Base-by-base conservation (phyloP, 2,888 invertebrate genomes). In the Ectobius pallidus region DNA sequence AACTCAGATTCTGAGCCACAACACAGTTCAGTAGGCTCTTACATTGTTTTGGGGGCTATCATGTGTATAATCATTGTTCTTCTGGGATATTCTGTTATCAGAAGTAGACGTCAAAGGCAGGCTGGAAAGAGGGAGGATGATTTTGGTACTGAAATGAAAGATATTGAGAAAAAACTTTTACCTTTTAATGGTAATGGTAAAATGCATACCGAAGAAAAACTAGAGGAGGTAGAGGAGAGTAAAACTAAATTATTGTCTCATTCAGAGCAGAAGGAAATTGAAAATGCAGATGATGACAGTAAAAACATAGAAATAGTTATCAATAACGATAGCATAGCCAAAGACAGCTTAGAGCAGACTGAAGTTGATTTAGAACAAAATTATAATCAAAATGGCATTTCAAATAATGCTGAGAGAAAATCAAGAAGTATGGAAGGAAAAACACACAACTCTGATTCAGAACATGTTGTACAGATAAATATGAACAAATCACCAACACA, bases 1-100 rank as follows among this genome's bases (percentile, higher is more conserved):
- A 30, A 30, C 2, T 30, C 42, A 18, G 46, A 32, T 6, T 14
- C 42, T 30, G 46, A 32, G 6, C 9, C 25, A 1, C 4, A 39
- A 3, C 44, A 44, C 11, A 49, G 22, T 14, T 71, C 71, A 1
- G 20, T 34, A 14, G 65, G 71, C 7, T 71, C 71, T 1, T 71
- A 25, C 22, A 52, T 71, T 49, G 71, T 71, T 7, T 34, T 71
- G 32, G 71, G 71, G 3, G 65, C 46, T 4, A 71, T 71, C 32
- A 71, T 71, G 71, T 32, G 16, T 22, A 22, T 39, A 9, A 65
- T 71, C 22, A 65, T 65, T 32, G 65, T 32, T 3, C 25, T 71
- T 2, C 44, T 71, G 11, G 63, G 42, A 16, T 71, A 71, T 34
- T 61, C 71, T 4, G 65, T 71, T 18, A 20, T 71, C 52, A 71